Conservation (phyloP, 2,113 vertebrate genomes). For the Dicerorhinus sumatrensis region DNA sequence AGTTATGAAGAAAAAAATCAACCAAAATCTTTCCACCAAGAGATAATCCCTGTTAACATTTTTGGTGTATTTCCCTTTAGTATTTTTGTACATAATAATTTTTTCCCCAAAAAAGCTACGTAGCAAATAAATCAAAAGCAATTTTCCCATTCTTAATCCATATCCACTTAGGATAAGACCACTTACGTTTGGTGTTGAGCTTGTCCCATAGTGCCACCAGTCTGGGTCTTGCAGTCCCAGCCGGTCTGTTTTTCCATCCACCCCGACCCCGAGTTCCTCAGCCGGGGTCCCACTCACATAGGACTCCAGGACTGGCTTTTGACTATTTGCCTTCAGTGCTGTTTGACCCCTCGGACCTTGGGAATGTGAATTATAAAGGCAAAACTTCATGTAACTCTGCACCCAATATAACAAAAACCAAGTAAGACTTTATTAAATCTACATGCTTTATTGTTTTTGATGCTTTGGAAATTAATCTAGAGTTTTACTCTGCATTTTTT, state of each 20-base stretch:
- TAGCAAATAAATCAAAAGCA: conserved; percentile 19
- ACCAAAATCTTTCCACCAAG: neutral
- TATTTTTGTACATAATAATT: neutral
- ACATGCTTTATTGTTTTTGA: neutral
- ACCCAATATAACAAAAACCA: neutral
- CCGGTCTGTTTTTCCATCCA: neutral
- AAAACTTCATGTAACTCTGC: neutral
- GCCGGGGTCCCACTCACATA: neutral
- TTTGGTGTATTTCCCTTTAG: neutral
- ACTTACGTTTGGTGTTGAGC: neutral
- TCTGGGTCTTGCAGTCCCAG: neutral
- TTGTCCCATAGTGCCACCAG: neutral
- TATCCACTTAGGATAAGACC: neutral
- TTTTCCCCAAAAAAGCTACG: neutral
- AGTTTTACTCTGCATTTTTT: neutral
- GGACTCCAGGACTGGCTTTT: neutral
- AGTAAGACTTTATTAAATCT: neutral
- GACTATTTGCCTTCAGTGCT: neutral
- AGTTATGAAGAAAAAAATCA: neutral
- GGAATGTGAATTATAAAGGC: neutral
- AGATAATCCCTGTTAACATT: neutral
- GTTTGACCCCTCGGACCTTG: neutral
- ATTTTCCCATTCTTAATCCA: neutral
- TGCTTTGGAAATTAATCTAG: neutral
- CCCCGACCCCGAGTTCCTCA: neutral